Percentiles rank a stretch among this genome's conserved stretches.
These are phyloP conservation scores for Halcyon chelicuti DNA, from an alignment of 2,797 vertebrate species.

Conservation along the genomic window DNA sequence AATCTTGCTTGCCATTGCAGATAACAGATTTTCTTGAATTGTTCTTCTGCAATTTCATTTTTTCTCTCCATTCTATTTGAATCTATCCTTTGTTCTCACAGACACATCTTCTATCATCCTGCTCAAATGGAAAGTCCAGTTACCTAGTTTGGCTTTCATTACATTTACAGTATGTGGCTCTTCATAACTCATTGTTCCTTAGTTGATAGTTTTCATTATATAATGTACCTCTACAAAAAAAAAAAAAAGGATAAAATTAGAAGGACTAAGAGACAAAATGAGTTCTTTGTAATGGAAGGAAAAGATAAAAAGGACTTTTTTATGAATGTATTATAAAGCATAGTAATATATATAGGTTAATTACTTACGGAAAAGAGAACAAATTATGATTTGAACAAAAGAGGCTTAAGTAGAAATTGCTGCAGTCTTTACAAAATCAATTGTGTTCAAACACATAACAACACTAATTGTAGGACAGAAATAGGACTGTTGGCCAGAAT, in stretches of 20 bases:
- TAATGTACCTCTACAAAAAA: neutral
- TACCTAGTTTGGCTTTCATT: neutral
- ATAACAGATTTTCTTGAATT: neutral
- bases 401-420: neutral
- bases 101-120: neutral
- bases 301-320: neutral
- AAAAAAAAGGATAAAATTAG: conserved; percentile 1
- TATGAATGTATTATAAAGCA: neutral
- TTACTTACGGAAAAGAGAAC: conserved; percentile 6
- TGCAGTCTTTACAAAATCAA: neutral
- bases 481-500: neutral
- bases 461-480: neutral
- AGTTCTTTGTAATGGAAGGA: neutral
- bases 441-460: neutral
- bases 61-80: neutral
- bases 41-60: neutral
- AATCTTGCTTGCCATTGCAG: neutral
- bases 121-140: neutral
- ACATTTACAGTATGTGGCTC: neutral
- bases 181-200: neutral
- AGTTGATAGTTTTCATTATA: neutral
- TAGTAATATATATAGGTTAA: conserved; percentile 36
- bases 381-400: conserved; percentile 19
- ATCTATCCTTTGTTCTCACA: neutral
- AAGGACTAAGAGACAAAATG: neutral